Conservation (phyloP, 2,113 vertebrate species). For the Danionella cerebrum region DNA sequence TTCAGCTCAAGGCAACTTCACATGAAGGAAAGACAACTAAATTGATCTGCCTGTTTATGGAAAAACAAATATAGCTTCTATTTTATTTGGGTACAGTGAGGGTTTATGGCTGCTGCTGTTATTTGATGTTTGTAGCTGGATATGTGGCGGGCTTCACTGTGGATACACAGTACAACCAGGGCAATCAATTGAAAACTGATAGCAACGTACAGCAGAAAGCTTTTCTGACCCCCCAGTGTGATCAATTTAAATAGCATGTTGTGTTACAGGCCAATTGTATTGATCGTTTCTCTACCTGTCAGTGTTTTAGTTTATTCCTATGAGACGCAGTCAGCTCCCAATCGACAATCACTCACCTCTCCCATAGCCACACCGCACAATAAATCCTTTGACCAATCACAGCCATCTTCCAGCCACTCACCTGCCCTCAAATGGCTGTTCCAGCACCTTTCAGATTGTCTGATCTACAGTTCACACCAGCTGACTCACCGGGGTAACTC, state of each 20-base stretch:
- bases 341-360: too few species aligned
- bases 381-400: too few species aligned
- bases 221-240: not conserved
- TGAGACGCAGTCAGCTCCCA: too few species aligned
- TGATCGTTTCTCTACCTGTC: not conserved
- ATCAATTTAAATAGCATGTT: not conserved
- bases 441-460: too few species aligned
- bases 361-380: too few species aligned
- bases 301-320: too few species aligned
- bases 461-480: too few species aligned
- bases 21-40: not conserved
- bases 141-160: not conserved
- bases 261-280: not conserved
- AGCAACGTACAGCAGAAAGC: not conserved
- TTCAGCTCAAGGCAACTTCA: not conserved
- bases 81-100: conserved; percentile 29
- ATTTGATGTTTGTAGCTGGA: conserved; percentile 27
- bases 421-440: too few species aligned
- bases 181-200: conserved; percentile 2
- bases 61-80: conserved; percentile 32
- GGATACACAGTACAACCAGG: not conserved
- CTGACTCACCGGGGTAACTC: too few species aligned
- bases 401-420: too few species aligned
- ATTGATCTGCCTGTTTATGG: not conserved
- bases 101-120: not conserved